Evolutionary conservation across 2,113 vertebrate genomes (phyloP).

Genomic region (Cryptomyrus ogoouensis): DNA sequence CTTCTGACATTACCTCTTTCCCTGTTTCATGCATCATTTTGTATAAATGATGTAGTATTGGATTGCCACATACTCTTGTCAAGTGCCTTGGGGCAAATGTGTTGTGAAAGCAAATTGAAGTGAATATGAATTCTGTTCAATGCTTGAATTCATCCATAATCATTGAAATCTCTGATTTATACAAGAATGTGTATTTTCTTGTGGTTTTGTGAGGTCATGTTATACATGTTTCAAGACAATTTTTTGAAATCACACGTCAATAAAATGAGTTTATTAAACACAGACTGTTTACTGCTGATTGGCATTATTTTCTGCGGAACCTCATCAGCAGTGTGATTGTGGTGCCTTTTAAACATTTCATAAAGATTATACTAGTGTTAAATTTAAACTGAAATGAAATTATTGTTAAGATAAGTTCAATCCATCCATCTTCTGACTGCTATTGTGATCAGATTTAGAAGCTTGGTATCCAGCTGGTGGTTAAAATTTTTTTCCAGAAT

Average conservation of each 20-base stretch:
- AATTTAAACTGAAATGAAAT: background rate
- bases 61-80: background rate
- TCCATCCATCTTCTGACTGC: background rate
- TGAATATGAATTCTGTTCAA: background rate
- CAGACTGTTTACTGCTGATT: background rate
- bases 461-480: background rate
- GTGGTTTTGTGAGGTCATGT: background rate
- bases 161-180: background rate
- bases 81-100: background rate
- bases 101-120: background rate
- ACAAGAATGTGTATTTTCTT: background rate
- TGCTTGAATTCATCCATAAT: background rate
- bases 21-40: background rate
- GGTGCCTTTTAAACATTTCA: background rate
- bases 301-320: background rate
- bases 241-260: background rate
- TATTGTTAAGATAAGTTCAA: background rate
- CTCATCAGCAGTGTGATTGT: background rate
- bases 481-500: background rate
- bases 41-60: background rate
- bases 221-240: background rate
- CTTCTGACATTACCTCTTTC: background rate
- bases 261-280: background rate
- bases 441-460: background rate
- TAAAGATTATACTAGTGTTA: background rate